These are phyloP conservation scores for Oceanites oceanicus DNA, from an alignment of 2,113 vertebrate genomes.

Conservation along the genomic window DNA sequence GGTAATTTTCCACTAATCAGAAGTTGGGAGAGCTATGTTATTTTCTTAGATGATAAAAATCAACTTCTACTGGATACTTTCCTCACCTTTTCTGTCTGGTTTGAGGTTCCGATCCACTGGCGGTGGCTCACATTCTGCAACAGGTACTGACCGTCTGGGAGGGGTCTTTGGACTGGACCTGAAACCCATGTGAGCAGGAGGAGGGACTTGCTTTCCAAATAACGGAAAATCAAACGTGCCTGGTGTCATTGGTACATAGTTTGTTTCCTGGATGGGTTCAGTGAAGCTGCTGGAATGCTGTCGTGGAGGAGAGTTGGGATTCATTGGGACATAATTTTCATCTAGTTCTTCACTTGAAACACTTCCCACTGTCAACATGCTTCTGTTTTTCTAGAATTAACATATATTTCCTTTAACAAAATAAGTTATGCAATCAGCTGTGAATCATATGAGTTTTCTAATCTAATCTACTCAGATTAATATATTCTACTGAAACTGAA, in stretches of 20 bases:
- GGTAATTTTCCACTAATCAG: background rate
- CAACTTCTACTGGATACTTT: background rate
- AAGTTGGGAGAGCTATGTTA: background rate
- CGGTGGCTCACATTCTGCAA: conserved; percentile 90
- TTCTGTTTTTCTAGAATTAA: conserved; percentile 93
- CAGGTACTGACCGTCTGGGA: conserved; percentile 87
- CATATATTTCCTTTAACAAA: conserved; percentile 68
- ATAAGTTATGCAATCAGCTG: conserved; percentile 52
- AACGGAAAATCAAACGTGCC: conserved; percentile 94
- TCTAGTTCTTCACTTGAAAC: conserved; percentile 91
- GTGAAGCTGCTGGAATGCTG: conserved; percentile 90
- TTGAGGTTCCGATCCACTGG: conserved; percentile 98
- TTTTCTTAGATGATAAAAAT: background rate
- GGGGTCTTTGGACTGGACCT: conserved; percentile 96
- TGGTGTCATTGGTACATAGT: conserved; percentile 98
- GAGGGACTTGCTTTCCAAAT: conserved; percentile 97
- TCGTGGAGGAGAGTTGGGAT: conserved; percentile 92
- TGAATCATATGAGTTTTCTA: conserved; percentile 46
- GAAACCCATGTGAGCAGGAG: conserved; percentile 98
- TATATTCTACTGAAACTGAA: background rate
- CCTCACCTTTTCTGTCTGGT: conserved; percentile 97
- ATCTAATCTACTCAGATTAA: conserved; percentile 31
- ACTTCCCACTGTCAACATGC: conserved; percentile 86
- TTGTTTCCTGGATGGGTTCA: conserved; percentile 90
- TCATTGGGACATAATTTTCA: conserved; percentile 99